Conservation (phyloP, 37 sponge, comb jelly and placozoan species). For the Bolinopsis microptera region DNA sequence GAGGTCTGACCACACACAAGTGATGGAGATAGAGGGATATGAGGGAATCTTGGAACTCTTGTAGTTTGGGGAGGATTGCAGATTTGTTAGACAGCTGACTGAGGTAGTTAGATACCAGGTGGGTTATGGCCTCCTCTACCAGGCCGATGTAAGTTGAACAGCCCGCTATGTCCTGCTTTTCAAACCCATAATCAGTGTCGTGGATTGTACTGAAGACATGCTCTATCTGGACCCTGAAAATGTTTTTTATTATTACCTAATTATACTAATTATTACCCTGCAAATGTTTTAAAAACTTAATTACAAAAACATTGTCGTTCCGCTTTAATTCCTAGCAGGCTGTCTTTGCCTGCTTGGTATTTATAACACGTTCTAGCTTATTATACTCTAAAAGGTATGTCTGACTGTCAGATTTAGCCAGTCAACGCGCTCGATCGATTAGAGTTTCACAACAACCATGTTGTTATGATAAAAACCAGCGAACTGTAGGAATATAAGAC, state of each 20-base stretch:
- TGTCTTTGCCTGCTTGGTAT: background rate
- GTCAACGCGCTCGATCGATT: background rate
- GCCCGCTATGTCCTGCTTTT: background rate
- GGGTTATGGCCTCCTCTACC: conserved; percentile 22
- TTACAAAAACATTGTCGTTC: background rate
- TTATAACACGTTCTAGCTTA: background rate
- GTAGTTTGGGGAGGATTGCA: background rate
- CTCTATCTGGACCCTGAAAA: conserved; percentile 39
- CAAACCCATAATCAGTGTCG: conserved; percentile 23
- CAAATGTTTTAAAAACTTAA: no score
- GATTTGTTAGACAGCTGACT: background rate
- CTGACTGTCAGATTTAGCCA: background rate
- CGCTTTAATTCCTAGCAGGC: background rate
- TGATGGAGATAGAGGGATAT: conserved; percentile 78
- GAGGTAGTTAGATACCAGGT: conserved; percentile 39
- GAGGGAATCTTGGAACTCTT: conserved; percentile 49
- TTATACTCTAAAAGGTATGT: background rate
- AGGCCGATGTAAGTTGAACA: conserved; percentile 14
- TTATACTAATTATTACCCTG: no score
- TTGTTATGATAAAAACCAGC: no score
- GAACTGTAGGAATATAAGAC: no score
- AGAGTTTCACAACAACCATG: no score
- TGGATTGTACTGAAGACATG: conserved; percentile 23
- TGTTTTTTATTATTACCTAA: no score
- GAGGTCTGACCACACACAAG: conserved; percentile 84